A percentile compares a stretch with the other conserved stretches of the same genome.
Conservation (phyloP, 2,113 vertebrate species). For the Hyperoodon ampullatus region DNA sequence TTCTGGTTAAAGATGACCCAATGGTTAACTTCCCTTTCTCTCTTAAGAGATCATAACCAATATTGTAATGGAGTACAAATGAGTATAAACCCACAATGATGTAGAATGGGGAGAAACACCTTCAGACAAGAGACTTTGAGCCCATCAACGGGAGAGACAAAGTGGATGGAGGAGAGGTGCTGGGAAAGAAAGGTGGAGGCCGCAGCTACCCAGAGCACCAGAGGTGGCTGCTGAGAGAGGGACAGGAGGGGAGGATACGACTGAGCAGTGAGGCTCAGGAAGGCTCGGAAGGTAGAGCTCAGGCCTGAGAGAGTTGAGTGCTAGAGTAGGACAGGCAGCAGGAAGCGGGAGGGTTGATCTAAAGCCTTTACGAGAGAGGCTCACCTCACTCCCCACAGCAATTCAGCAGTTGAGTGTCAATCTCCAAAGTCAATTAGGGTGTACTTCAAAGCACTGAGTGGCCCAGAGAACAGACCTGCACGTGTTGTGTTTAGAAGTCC, state of each 20-base stretch:
- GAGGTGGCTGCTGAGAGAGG: no score
- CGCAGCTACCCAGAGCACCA: background rate
- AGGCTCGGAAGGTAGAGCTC: background rate
- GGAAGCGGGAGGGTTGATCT: background rate
- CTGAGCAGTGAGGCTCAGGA: background rate
- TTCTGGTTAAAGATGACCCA: background rate
- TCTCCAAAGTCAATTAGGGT: background rate
- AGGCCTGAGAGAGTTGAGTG: rapidly evolving
- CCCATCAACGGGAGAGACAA: background rate
- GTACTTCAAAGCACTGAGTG: background rate
- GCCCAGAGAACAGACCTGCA: background rate
- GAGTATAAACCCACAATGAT: background rate
- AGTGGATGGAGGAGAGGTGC: background rate
- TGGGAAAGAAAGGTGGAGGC: background rate
- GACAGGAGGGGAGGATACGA: rapidly evolving
- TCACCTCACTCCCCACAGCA: no score
- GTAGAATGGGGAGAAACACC: background rate
- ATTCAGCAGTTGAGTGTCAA: background rate
- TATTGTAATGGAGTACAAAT: no score
- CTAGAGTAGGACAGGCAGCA: background rate
- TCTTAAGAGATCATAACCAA: background rate
- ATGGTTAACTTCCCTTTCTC: background rate
- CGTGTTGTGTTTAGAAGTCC: background rate
- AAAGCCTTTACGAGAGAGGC: background rate
- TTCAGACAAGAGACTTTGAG: background rate